phyloP scores from a whole-genome alignment of 92 coral and sea anemone genomes.

The Palythoa grandiflora region DNA sequence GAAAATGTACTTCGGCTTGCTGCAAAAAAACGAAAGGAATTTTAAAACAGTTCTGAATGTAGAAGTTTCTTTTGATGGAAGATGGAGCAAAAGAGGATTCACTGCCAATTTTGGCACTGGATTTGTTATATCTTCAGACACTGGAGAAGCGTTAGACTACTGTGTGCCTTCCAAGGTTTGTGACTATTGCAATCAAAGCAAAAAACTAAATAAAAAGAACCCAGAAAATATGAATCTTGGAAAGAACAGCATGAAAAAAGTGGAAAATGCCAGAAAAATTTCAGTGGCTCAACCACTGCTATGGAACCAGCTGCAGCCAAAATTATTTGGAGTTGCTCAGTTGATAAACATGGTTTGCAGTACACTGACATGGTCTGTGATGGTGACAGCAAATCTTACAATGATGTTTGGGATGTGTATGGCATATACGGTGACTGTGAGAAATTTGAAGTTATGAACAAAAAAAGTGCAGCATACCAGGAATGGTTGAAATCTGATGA shows the following conservation, averaged over 20 bases:
- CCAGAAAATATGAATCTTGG: conserved; percentile 10
- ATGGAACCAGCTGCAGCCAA: conserved; percentile 26
- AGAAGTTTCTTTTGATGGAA: conserved; percentile 53
- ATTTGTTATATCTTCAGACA: conserved; percentile 48
- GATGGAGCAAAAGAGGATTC: conserved; percentile 56
- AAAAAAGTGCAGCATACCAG: conserved; percentile 40
- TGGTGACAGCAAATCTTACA: conserved; percentile 41
- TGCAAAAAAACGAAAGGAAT: conserved; percentile 15
- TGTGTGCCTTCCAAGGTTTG: conserved; percentile 44
- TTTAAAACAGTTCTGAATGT: conserved; percentile 21
- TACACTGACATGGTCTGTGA: conserved; percentile 45
- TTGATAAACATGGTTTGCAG: conserved; percentile 18
- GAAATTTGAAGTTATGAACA: conserved; percentile 43
- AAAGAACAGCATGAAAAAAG: conserved; percentile 7
- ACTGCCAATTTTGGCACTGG: conserved; percentile 56
- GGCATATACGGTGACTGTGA: conserved; percentile 29
- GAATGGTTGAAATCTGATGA: conserved; percentile 37
- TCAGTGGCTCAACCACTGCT: conserved; percentile 24
- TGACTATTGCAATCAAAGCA: conserved; percentile 42
- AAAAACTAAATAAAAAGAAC: conserved; percentile 14
- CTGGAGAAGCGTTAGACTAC: conserved; percentile 37
- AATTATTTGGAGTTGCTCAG: conserved; percentile 17
- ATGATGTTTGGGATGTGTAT: conserved; percentile 35
- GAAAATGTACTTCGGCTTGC: conserved; percentile 5
- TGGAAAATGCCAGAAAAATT: conserved; percentile 19